Conservation (phyloP, 2,797 vertebrate species). For the Columba guinea region DNA sequence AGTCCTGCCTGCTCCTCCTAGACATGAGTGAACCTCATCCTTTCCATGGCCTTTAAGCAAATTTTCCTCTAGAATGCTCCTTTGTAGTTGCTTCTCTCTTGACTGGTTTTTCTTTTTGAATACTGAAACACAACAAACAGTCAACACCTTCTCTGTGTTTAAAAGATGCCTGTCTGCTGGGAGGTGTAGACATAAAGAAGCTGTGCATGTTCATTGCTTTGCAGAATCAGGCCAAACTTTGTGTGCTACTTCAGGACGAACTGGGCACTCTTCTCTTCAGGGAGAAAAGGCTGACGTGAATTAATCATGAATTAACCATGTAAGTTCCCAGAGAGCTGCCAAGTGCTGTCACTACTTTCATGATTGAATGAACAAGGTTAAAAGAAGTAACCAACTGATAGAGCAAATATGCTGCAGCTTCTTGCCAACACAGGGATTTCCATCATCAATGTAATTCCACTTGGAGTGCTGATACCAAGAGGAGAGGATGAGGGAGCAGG, state of each 20-base stretch:
- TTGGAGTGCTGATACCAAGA: background rate
- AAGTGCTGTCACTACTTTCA: background rate
- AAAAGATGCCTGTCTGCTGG: background rate
- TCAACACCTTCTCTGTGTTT: background rate
- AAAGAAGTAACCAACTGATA: background rate
- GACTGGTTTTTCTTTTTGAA: conserved; percentile 38
- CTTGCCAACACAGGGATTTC: background rate
- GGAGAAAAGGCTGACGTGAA: background rate
- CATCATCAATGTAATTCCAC: background rate
- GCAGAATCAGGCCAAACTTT: background rate
- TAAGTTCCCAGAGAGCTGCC: background rate
- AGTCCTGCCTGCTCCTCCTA: background rate
- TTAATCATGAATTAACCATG: background rate
- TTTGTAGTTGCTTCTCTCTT: conserved; percentile 32
- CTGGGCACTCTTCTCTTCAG: background rate
- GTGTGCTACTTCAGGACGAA: background rate
- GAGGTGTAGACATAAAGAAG: background rate
- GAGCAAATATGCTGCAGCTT: background rate
- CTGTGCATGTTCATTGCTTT: background rate
- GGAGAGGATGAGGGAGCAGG: background rate
- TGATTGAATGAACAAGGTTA: background rate
- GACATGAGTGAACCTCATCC: conserved; percentile 23
- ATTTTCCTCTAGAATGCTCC: background rate
- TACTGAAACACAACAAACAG: background rate
- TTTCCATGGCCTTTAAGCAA: background rate